Conservation (phyloP, 2,113 vertebrate species). For the Arvicanthis niloticus region DNA sequence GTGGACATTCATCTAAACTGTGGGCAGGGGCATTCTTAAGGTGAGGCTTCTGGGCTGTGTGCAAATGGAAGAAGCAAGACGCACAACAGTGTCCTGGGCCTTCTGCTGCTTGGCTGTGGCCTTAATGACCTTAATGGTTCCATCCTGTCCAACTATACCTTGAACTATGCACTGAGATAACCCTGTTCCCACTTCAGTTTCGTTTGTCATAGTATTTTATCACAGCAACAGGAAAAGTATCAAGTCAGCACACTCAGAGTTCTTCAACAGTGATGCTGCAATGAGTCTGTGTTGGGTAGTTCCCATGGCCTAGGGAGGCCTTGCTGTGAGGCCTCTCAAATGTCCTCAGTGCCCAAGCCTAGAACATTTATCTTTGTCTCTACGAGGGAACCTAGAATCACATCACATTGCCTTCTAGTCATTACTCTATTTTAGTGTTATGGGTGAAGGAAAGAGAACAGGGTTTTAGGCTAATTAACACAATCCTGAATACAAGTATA, state of each 20-base stretch:
- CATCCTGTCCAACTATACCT: neutral
- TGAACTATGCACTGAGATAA: neutral
- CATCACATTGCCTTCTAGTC: neutral
- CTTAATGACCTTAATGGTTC: neutral
- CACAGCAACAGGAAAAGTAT: neutral
- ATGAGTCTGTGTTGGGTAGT: neutral
- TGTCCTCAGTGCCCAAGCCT: neutral
- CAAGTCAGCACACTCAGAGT: too few relatives aligned
- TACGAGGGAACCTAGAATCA: neutral
- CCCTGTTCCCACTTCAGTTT: neutral
- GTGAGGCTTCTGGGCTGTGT: neutral
- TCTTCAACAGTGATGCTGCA: neutral
- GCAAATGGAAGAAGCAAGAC: neutral
- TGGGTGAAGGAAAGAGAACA: neutral
- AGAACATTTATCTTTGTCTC: conserved; percentile 1
- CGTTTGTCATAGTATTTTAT: neutral
- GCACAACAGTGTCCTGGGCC: neutral
- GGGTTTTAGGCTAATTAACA: neutral
- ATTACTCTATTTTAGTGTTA: neutral
- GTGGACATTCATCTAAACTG: neutral
- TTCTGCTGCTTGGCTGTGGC: neutral
- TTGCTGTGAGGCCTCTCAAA: neutral
- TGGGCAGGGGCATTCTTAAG: neutral
- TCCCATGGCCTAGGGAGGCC: neutral
- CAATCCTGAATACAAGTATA: conserved; percentile 15